Percentiles rank a stretch among this genome's conserved stretches.
These are phyloP conservation scores for Sterrhoptilus dennistouni DNA, from an alignment of 2,113 vertebrate genomes.

Conservation along the genomic window DNA sequence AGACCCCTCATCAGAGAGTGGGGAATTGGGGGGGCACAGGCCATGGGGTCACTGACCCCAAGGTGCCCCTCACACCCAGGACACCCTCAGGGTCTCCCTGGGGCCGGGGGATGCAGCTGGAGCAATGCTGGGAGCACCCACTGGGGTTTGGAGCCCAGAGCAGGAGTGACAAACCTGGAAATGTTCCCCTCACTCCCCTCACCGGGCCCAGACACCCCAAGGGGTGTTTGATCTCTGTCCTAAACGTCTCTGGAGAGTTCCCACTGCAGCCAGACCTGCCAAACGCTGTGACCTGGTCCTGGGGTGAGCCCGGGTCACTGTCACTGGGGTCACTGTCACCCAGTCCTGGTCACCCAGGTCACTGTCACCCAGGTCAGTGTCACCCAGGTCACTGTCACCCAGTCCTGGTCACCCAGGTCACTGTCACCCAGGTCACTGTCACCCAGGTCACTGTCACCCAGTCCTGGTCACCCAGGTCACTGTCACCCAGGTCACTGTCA, in stretches of 20 bases:
- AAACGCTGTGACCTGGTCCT: fast-evolving
- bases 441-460: too few relatives aligned
- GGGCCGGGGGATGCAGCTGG: not conserved
- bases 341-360: too few relatives aligned
- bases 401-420: not conserved
- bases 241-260: fast-evolving
- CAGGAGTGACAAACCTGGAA: fast-evolving
- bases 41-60: not conserved
- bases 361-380: too few relatives aligned
- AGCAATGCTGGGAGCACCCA: fast-evolving
- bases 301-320: not conserved
- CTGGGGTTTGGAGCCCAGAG: not conserved
- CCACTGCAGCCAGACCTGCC: not conserved
- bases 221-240: not conserved
- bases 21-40: not conserved
- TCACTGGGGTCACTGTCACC: too few relatives aligned
- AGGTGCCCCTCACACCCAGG: not conserved
- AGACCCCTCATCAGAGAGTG: fast-evolving
- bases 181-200: not conserved
- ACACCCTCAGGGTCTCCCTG: not conserved
- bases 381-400: not conserved
- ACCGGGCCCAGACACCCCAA: not conserved
- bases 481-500: not conserved
- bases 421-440: not conserved
- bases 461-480: not conserved